Conservation (phyloP, 2,888 invertebrate genomes). For the Anthrax anthrax region DNA sequence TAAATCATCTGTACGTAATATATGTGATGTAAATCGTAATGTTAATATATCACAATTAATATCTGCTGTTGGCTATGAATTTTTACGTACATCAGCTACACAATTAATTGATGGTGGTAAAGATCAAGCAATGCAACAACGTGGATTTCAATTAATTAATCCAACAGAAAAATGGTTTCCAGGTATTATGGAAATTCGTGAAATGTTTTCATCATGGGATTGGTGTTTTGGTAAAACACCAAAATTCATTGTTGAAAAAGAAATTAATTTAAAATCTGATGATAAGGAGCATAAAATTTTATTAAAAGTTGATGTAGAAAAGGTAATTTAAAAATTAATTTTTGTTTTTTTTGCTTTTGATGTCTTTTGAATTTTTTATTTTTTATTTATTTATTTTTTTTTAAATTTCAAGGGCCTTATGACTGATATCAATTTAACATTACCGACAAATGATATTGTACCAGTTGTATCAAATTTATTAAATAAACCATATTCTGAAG, state of each 20-base stretch:
- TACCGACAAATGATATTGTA: constrained; percentile 28
- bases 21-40: constrained; percentile 57
- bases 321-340: constrained; percentile 22
- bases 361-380: no score
- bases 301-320: constrained; percentile 40
- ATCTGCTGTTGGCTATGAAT: constrained; percentile 72
- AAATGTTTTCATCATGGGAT: constrained; percentile 63
- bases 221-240: constrained; percentile 85
- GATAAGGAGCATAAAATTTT: constrained; percentile 41
- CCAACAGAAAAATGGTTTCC: constrained; percentile 82
- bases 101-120: constrained; percentile 57
- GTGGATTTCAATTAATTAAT: constrained; percentile 73
- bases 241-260: constrained; percentile 51
- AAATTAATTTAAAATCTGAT: constrained; percentile 33
- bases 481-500: constrained; percentile 27
- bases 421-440: constrained; percentile 24
- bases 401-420: constrained; percentile 27
- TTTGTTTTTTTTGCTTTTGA: not conserved
- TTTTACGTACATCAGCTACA: constrained; percentile 55
- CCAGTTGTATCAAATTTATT: constrained; percentile 31
- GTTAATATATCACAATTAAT: constrained; percentile 59
- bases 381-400: not conserved
- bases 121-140: constrained; percentile 54
- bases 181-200: constrained; percentile 55
- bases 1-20: constrained; percentile 67